Evolutionary conservation across 2,797 vertebrate species (phyloP).

Genomic region (Lates japonicus): DNA sequence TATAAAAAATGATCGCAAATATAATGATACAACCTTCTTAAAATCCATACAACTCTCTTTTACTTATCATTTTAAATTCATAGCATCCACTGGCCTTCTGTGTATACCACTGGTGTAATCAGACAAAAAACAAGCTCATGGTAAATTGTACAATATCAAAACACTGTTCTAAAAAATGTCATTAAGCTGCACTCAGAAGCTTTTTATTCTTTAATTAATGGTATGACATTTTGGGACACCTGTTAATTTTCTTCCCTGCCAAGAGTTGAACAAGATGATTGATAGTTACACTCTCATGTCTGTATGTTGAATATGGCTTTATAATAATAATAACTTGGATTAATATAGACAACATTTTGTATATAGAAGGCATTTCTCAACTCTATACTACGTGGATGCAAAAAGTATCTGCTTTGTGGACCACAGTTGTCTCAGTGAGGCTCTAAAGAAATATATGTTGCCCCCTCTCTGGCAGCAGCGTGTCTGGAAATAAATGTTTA

Average conservation of each 20-base stretch:
- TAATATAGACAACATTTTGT: too few species aligned
- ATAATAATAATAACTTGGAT: too few species aligned
- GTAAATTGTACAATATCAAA: not conserved
- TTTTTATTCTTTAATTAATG: too few species aligned
- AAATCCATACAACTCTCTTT: too few species aligned
- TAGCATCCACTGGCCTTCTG: not conserved
- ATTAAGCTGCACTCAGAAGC: not conserved
- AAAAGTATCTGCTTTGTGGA: slow-evolving; percentile 32
- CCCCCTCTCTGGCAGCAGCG: slow-evolving; percentile 61
- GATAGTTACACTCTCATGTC: too few species aligned
- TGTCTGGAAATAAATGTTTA: slow-evolving; percentile 83
- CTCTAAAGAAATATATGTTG: slow-evolving; percentile 57
- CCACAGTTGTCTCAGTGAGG: slow-evolving; percentile 42
- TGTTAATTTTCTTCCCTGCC: too few species aligned
- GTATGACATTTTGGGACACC: too few species aligned
- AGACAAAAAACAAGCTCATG: not conserved
- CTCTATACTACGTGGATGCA: not conserved
- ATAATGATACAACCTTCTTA: too few species aligned
- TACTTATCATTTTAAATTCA: not conserved
- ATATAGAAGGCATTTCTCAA: not conserved
- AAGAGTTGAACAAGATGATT: too few species aligned
- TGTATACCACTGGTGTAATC: not conserved
- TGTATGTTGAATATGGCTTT: too few species aligned
- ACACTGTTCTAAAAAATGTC: not conserved
- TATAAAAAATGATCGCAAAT: not conserved